Evolutionary conservation across 2,797 vertebrate species (phyloP).

Genomic region (Numenius phaeopus): DNA sequence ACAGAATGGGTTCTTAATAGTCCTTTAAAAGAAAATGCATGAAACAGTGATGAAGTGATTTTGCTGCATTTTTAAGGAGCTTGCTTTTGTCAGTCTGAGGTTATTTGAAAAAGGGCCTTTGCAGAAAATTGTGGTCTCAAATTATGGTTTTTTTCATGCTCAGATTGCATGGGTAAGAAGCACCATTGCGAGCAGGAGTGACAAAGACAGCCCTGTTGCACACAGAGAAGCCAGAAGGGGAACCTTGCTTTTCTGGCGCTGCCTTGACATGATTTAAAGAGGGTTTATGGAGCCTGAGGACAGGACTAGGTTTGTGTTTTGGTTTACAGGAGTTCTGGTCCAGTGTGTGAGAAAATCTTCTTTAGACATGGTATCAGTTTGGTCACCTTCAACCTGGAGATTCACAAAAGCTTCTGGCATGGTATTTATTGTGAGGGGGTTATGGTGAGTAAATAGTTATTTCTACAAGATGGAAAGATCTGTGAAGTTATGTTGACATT

Average conservation of each 20-base stretch:
- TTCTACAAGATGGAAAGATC: not conserved
- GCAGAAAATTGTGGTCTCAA: not conserved
- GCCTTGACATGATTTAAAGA: not conserved
- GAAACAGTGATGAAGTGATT: not conserved
- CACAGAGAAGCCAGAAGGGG: not conserved
- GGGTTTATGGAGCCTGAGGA: not conserved
- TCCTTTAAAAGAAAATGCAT: slow-evolving; percentile 12
- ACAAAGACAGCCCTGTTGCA: not conserved
- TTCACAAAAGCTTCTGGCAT: not conserved
- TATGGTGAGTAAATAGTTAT: not conserved
- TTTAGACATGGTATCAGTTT: not conserved
- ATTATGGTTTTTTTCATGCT: not conserved
- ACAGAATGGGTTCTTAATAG: slow-evolving; percentile 29
- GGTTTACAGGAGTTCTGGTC: not conserved
- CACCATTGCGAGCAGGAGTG: not conserved
- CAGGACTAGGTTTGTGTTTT: not conserved
- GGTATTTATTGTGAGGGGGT: not conserved
- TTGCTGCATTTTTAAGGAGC: not conserved
- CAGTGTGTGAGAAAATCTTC: not conserved
- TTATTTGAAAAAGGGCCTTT: not conserved
- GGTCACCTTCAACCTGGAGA: not conserved
- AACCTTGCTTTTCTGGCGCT: not conserved
- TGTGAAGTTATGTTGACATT: not conserved
- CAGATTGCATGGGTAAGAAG: not conserved
- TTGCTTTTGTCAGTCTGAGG: not conserved